Conservation (phyloP, 2,797 vertebrate species). For the Centropyge bicolor region DNA sequence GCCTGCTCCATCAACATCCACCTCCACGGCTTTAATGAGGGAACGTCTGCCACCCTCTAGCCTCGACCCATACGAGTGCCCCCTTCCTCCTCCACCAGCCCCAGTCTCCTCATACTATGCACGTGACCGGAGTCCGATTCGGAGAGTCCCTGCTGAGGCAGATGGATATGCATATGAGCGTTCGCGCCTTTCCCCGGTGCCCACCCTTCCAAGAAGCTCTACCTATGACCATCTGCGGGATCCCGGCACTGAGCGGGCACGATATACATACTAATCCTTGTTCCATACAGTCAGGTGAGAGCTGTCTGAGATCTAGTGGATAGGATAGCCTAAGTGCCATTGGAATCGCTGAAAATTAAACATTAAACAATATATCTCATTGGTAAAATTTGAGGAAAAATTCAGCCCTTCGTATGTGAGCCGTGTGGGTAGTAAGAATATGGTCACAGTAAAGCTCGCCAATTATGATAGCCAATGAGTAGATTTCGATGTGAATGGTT, state of each 20-base stretch:
- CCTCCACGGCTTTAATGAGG: conserved; percentile 78
- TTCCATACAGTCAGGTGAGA: conserved; percentile 53
- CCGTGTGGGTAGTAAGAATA: conserved; percentile 28
- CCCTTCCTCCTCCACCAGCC: conserved; percentile 83
- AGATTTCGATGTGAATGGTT: conserved; percentile 36
- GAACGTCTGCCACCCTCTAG: conserved; percentile 79
- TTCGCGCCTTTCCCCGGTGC: conserved; percentile 89
- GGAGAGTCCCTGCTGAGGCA: conserved; percentile 76
- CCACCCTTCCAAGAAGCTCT: conserved; percentile 87
- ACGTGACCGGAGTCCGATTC: conserved; percentile 83
- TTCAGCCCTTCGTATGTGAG: conserved; percentile 32
- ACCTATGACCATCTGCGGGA: conserved; percentile 87
- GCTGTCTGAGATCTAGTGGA: conserved; percentile 51
- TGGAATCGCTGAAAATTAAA: conserved; percentile 39
- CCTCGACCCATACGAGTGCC: conserved; percentile 82
- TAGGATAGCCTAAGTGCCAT: conserved; percentile 62
- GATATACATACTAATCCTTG: conserved; percentile 81
- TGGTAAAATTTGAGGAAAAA: conserved; percentile 32
- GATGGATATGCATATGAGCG: conserved; percentile 92
- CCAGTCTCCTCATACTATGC: conserved; percentile 83
- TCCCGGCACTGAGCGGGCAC: conserved; percentile 88
- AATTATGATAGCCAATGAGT: conserved; percentile 12
- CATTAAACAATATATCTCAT: conserved; percentile 22
- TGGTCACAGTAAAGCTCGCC: conserved; percentile 10
- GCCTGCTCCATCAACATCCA: conserved; percentile 76